Conservation (phyloP, 2,797 vertebrate species). For the Leptodactylus fallax region DNA sequence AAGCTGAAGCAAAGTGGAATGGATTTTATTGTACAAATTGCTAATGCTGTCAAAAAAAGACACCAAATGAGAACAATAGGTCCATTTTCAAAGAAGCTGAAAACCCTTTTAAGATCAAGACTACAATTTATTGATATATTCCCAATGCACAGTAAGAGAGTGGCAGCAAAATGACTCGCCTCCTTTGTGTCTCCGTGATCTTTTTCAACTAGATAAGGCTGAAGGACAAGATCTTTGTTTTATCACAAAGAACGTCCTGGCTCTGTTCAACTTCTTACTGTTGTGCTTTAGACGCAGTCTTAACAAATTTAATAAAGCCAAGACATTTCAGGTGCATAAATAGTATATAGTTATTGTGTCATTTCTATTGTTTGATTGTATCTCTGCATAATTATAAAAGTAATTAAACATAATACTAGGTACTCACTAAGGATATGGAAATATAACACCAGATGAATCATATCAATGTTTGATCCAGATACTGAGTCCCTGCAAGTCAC, state of each 20-base stretch:
- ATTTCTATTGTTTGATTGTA: slow-evolving; percentile 23
- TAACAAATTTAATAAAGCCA: slow-evolving; percentile 33
- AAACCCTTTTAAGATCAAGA: slow-evolving; percentile 55
- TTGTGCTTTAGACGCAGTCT: slow-evolving; percentile 25
- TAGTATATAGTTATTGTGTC: slow-evolving; percentile 22
- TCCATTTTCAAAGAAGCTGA: slow-evolving; percentile 47
- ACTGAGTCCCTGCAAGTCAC: background rate
- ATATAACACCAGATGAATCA: background rate
- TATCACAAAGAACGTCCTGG: slow-evolving; percentile 50
- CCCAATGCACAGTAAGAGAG: slow-evolving; percentile 38
- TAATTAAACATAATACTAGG: slow-evolving; percentile 20
- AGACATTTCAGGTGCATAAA: background rate
- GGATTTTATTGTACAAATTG: slow-evolving; percentile 59
- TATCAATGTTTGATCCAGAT: too few relatives aligned
- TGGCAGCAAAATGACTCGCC: slow-evolving; percentile 35
- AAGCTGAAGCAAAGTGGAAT: slow-evolving; percentile 55
- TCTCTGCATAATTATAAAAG: slow-evolving; percentile 32
- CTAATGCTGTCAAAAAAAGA: slow-evolving; percentile 58
- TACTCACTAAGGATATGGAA: background rate
- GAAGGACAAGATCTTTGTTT: slow-evolving; percentile 61
- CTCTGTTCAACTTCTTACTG: slow-evolving; percentile 48
- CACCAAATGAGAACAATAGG: slow-evolving; percentile 56
- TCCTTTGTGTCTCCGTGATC: slow-evolving; percentile 39
- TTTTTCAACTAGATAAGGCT: slow-evolving; percentile 54
- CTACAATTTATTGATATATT: slow-evolving; percentile 61